Evolutionary conservation across 2,797 vertebrate species (phyloP).

Genomic region (Eulemur coronatus): DNA sequence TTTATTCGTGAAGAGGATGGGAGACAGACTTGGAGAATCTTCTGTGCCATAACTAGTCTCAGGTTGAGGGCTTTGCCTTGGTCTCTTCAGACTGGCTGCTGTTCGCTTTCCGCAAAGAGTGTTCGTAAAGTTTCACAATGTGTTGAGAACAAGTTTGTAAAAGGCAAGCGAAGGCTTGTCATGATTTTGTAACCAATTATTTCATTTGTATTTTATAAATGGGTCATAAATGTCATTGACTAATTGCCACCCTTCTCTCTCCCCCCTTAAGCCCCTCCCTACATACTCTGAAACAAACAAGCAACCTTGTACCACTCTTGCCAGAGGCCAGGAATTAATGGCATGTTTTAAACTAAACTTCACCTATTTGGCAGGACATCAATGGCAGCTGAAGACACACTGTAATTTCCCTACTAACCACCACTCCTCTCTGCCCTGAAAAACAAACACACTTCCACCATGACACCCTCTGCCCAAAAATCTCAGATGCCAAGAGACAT

Average conservation of each 20-base stretch:
- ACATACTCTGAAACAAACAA: slow-evolving; percentile 25
- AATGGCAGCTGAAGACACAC: background rate
- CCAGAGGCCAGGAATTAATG: slow-evolving; percentile 46
- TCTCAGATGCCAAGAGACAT: background rate
- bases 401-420: slow-evolving; percentile 21
- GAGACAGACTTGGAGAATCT: background rate
- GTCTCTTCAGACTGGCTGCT: background rate
- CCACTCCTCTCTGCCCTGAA: background rate
- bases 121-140: slow-evolving; percentile 45
- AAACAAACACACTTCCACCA: background rate
- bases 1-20: background rate
- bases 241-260: slow-evolving; percentile 52
- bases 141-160: slow-evolving; percentile 48
- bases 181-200: slow-evolving; percentile 66
- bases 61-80: background rate
- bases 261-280: background rate
- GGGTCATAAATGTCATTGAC: slow-evolving; percentile 56
- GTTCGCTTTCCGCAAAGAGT: background rate
- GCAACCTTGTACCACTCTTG: slow-evolving; percentile 35
- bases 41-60: background rate
- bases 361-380: slow-evolving; percentile 63
- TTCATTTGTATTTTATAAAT: slow-evolving; percentile 79
- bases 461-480: background rate
- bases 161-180: slow-evolving; percentile 28
- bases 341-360: slow-evolving; percentile 66